Evolutionary conservation across 2,888 invertebrate species (phyloP), one percentile per base, ranked within the genome.

Genomic region (Pollenia angustigena): DNA sequence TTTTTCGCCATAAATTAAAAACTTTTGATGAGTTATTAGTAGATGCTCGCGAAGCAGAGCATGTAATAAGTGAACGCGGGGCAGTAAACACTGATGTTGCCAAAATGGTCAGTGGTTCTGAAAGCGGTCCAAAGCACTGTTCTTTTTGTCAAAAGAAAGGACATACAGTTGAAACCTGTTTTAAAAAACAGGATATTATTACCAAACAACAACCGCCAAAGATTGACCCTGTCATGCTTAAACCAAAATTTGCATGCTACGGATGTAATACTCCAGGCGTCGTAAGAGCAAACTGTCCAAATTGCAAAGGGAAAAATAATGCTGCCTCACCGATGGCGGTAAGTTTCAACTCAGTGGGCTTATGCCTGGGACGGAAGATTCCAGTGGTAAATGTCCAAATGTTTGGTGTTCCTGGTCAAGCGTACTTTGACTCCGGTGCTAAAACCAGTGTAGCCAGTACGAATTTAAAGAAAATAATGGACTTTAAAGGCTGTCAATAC

Each of bases 371-470:
- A 14, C 16, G 82, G 10, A 60, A 81, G 48, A 83, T 76, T 7
- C 76, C 83, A 48, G 16, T 60, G 1, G 79, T 81, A 3, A 85
- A 85, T 66, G 68, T 87, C 0, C 71, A 85, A 14, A 11, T 85
- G n/a, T 85, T 82, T 78, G 88, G 87, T 48, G 74, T 87, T 18
- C 18, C 18, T 18, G 18, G 18, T 18, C 85, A 87, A 42, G 87
- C 83, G 3, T 89, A 86, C 79, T 74, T 88, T 14, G 84, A 88
- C 18, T 79, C 85, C 4, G 87, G 85, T 56, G 85, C 88, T 40
- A 75, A 85, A 50, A 88, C 87, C 1, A 88, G 89, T 46, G 86
- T 89, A n/a, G 87, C 88, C 6, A 85, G 88, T n/a, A 48, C 83
- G 7, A 85, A 79, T 40, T 46, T 88, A 10, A 87, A 85, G 12